Conservation (phyloP, 1,140 invertebrate species). For the Steinernema feltiae region DNA sequence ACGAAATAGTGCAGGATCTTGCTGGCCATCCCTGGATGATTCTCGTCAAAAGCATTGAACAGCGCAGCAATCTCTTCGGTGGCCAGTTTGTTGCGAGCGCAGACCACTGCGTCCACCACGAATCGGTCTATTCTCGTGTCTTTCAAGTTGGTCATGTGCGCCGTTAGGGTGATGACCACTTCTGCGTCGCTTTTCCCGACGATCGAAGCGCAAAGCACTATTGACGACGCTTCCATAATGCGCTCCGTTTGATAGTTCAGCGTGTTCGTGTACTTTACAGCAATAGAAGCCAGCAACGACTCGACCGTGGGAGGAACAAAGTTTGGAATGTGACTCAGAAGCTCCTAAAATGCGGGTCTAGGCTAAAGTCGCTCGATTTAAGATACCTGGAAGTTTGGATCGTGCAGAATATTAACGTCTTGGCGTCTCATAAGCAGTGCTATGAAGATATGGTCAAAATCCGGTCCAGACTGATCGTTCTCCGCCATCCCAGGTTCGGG, state of each 20-base stretch:
- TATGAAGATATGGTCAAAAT: background rate
- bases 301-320: background rate
- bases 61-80: background rate
- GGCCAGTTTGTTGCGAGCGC: background rate
- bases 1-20: background rate
- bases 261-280: background rate
- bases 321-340: background rate
- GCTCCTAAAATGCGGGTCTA: background rate
- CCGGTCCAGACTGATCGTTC: background rate
- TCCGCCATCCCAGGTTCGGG: background rate
- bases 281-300: background rate
- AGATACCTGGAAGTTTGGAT: background rate
- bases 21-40: background rate
- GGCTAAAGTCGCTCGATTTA: background rate
- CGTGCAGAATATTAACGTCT: background rate
- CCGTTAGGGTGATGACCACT: background rate
- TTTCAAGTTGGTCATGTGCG: background rate
- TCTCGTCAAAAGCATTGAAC: background rate
- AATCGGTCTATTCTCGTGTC: background rate
- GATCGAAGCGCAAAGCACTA: background rate
- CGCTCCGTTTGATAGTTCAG: background rate
- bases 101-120: background rate
- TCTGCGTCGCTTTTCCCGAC: background rate
- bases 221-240: background rate
- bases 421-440: background rate